Conservation (phyloP, 37 sponge, comb jelly and placozoan genomes). For the Beroe forskalii region DNA sequence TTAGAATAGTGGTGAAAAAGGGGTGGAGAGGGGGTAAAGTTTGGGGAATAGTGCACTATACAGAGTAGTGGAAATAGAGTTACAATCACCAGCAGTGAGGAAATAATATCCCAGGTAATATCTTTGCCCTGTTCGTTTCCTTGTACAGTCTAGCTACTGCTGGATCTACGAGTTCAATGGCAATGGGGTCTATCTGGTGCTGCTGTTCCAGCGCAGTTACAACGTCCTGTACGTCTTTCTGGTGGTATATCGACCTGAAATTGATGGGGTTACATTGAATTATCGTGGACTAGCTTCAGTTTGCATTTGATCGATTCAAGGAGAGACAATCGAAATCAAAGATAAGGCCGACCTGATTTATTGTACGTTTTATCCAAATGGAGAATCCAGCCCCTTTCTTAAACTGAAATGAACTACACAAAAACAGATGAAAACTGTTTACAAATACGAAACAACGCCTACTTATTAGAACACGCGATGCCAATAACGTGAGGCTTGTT, state of each 20-base stretch:
- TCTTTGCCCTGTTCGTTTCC: slow-evolving; percentile 50
- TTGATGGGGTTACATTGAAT: background rate
- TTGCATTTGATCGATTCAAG: background rate
- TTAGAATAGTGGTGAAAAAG: background rate
- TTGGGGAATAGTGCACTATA: too few relatives aligned
- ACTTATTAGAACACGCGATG: background rate
- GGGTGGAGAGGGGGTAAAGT: background rate
- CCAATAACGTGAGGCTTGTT: slow-evolving; percentile 55
- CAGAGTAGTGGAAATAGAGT: too few relatives aligned
- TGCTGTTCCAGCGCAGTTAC: slow-evolving; percentile 71
- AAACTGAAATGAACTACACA: too few relatives aligned
- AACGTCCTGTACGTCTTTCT: slow-evolving; percentile 72
- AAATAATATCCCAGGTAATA: too few relatives aligned
- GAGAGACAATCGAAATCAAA: background rate
- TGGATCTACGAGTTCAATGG: slow-evolving; percentile 66
- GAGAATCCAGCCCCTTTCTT: too few relatives aligned
- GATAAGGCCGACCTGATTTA: too few relatives aligned
- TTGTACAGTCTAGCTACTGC: slow-evolving; percentile 62
- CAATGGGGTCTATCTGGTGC: slow-evolving; percentile 71
- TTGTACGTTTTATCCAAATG: too few relatives aligned
- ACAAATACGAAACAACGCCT: too few relatives aligned
- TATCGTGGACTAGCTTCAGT: background rate
- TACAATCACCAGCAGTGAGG: too few relatives aligned
- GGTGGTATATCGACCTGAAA: slow-evolving; percentile 1
- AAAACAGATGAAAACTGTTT: too few relatives aligned